Evolutionary conservation across 2,797 vertebrate genomes (phyloP).

Genomic region (Channa striata): DNA sequence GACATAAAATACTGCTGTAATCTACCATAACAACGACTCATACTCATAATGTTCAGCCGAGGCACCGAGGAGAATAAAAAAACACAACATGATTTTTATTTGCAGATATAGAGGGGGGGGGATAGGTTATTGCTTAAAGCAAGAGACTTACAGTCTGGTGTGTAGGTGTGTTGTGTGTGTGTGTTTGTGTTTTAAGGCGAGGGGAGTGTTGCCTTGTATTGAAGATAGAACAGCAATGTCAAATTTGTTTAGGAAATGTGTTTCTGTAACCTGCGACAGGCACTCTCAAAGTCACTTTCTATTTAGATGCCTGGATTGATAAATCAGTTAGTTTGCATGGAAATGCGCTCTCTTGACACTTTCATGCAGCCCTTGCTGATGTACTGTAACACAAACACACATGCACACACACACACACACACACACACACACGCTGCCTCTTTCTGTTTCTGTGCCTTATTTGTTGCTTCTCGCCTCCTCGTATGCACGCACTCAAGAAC

Average conservation of each 20-base stretch:
- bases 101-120: constrained; percentile 21
- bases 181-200: constrained; percentile 24
- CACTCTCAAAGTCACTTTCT: constrained; percentile 65
- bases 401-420: constrained; percentile 5
- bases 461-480: not conserved
- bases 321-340: constrained; percentile 69
- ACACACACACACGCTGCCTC: constrained; percentile 7
- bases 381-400: constrained; percentile 25
- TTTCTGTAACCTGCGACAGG: constrained; percentile 58
- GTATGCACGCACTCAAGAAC: constrained; percentile 4
- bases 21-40: constrained; percentile 56
- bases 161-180: constrained; percentile 36
- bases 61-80: constrained; percentile 15
- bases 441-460: constrained; percentile 10
- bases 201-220: constrained; percentile 28
- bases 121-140: constrained; percentile 33
- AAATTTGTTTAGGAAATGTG: constrained; percentile 68
- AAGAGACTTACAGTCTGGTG: constrained; percentile 33
- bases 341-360: constrained; percentile 61
- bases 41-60: constrained; percentile 41
- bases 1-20: constrained; percentile 56
- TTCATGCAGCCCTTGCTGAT: constrained; percentile 46
- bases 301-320: constrained; percentile 68
- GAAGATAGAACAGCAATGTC: constrained; percentile 59
- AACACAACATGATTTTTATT: constrained; percentile 44